Evolutionary conservation across 2,113 vertebrate genomes (phyloP).

Genomic region (Dendropsophus ebraccatus): DNA sequence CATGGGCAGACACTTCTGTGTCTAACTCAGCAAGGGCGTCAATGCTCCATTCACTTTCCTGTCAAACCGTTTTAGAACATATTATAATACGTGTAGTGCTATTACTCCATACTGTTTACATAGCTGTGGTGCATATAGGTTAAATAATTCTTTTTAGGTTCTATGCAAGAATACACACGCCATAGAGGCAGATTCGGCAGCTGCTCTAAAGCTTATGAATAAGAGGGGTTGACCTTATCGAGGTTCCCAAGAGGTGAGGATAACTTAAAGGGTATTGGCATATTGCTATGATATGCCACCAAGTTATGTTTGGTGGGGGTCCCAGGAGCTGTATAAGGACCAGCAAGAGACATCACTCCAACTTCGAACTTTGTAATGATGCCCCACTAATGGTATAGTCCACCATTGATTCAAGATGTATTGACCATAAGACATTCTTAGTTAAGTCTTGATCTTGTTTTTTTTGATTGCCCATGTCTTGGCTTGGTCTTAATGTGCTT

Average conservation of each 20-base stretch:
- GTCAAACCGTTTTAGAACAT: too few species aligned
- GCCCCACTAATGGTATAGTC: not conserved
- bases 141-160: not conserved
- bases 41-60: not conserved
- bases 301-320: too few species aligned
- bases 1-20: constrained; percentile 63
- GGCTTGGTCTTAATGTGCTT: too few species aligned
- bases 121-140: not conserved
- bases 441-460: too few species aligned
- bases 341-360: too few species aligned
- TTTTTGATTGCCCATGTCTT: not conserved
- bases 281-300: too few species aligned
- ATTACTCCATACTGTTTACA: not conserved
- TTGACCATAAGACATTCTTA: too few species aligned
- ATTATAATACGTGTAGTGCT: too few species aligned
- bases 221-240: not conserved
- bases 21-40: constrained; percentile 61
- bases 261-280: not conserved
- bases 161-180: not conserved
- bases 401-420: not conserved
- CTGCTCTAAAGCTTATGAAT: not conserved
- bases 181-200: not conserved
- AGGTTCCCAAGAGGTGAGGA: not conserved
- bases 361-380: not conserved
- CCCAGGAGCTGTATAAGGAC: too few species aligned